Percentiles rank a stretch among this genome's conserved stretches.
Conservation (phyloP, 2,113 vertebrate species). For the Mugil cephalus region DNA sequence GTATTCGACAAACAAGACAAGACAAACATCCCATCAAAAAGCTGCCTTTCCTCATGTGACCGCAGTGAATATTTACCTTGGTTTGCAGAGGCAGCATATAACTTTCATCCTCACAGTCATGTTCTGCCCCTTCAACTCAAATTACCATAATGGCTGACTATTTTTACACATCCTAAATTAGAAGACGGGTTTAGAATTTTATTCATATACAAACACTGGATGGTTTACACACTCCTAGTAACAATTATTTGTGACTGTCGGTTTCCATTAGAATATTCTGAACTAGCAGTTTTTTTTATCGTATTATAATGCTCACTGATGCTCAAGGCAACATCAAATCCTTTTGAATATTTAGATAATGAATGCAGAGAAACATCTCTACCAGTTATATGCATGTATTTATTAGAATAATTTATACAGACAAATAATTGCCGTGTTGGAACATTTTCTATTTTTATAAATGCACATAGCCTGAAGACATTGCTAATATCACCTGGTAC, state of each 20-base stretch:
- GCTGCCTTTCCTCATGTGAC: too few relatives aligned
- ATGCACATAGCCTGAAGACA: not conserved
- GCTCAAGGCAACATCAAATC: conserved; percentile 1
- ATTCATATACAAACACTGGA: too few relatives aligned
- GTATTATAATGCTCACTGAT: not conserved
- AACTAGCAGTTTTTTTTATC: not conserved
- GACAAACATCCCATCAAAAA: too few relatives aligned
- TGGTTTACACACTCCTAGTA: too few relatives aligned
- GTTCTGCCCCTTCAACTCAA: too few relatives aligned
- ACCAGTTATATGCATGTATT: conserved; percentile 9
- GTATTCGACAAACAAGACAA: too few relatives aligned
- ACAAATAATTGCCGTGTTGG: conserved; percentile 5
- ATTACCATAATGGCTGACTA: too few relatives aligned
- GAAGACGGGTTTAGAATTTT: too few relatives aligned
- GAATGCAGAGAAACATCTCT: not conserved
- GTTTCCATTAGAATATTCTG: not conserved
- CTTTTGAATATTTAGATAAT: not conserved
- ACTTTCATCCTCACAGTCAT: too few relatives aligned
- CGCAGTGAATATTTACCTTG: too few relatives aligned
- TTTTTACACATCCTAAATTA: too few relatives aligned
- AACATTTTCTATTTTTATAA: conserved; percentile 3
- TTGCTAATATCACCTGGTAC: not conserved
- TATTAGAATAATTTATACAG: not conserved
- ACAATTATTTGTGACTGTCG: not conserved
- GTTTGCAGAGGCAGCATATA: too few relatives aligned